A percentile compares a stretch with the other conserved stretches of the same genome.
Conservation (phyloP, 2,113 vertebrate genomes). For the Forbesichthys papilliferus region DNA sequence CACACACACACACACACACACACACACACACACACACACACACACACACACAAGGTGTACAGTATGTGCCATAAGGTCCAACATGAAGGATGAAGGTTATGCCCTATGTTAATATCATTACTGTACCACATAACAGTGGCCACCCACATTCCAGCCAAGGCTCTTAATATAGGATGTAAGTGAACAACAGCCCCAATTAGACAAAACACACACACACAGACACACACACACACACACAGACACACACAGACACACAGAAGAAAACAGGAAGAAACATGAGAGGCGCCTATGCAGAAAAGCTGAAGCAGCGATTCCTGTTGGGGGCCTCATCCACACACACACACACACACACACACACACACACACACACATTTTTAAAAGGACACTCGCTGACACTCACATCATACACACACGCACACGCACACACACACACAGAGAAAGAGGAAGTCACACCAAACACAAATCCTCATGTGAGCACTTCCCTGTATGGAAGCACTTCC, state of each 20-base stretch:
- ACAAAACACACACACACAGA: slow-evolving; percentile 6
- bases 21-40: slow-evolving; percentile 18
- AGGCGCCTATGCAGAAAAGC: slow-evolving; percentile 31
- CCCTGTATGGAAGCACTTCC: slow-evolving; percentile 33
- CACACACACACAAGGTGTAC: slow-evolving; percentile 15
- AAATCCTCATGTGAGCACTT: slow-evolving; percentile 24
- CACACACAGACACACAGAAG: slow-evolving; percentile 2
- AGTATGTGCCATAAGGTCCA: slow-evolving; percentile 15
- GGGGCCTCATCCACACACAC: slow-evolving; percentile 34
- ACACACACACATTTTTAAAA: neutral
- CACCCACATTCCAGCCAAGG: slow-evolving; percentile 50
- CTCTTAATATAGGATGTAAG: slow-evolving; percentile 48
- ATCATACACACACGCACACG: slow-evolving; percentile 14
- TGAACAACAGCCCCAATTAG: slow-evolving; percentile 31
- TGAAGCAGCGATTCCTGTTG: slow-evolving; percentile 46
- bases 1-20: slow-evolving; percentile 14
- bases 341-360: neutral
- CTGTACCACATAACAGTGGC: slow-evolving; percentile 25
- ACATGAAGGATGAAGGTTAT: too few species aligned
- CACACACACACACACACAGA: slow-evolving; percentile 5
- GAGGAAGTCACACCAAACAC: slow-evolving; percentile 42
- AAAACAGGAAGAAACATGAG: slow-evolving; percentile 58
- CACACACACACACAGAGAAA: neutral
- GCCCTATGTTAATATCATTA: neutral
- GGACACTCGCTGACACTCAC: slow-evolving; percentile 1